phyloP scores from a whole-genome alignment of 1,140 invertebrate species.

The Bombyx mandarina region DNA sequence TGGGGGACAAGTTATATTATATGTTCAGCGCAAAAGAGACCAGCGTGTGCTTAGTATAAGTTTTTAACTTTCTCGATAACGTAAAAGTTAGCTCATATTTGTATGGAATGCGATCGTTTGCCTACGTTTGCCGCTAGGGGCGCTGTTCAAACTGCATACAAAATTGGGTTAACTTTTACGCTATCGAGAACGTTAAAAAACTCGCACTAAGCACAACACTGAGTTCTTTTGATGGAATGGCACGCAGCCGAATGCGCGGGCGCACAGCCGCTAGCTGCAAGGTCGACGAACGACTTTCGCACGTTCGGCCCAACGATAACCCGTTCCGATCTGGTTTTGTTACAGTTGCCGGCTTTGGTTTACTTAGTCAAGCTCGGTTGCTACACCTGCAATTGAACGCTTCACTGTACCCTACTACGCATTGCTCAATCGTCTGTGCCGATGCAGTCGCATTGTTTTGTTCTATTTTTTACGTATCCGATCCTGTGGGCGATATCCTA shows the following conservation, averaged over 20 bases:
- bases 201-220: no score
- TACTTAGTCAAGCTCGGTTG: conserved; percentile 11
- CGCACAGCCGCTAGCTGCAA: conserved; percentile 38
- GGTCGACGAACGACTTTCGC: conserved; percentile 68
- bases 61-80: no score
- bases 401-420: neutral
- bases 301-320: conserved; percentile 32
- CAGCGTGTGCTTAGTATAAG: neutral
- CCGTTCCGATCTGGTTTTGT: conserved; percentile 20
- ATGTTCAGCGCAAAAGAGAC: no score
- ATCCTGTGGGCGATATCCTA: no score
- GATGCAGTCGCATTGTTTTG: neutral
- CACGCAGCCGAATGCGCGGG: conserved; percentile 38
- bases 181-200: no score
- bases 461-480: no score
- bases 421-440: neutral
- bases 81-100: no score
- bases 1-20: no score
- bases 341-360: conserved; percentile 16
- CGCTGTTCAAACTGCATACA: no score
- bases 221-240: conserved; percentile 28
- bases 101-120: no score
- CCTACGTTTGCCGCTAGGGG: no score
- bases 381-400: conserved; percentile 5
- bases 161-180: no score